Base-by-base conservation (phyloP, 1,140 invertebrate species). In the Paraescarpia echinospica region DNA sequence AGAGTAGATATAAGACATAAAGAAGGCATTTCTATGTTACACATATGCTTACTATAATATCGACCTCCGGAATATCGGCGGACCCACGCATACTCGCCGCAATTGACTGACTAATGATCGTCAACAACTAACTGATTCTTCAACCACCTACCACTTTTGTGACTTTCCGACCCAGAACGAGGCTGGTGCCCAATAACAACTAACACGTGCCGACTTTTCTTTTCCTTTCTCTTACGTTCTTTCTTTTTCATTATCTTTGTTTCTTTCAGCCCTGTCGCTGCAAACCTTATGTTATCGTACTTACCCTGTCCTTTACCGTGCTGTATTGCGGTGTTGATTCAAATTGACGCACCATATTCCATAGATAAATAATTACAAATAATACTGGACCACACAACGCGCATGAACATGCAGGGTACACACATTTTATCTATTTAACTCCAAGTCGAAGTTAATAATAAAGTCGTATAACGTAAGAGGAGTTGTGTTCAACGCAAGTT, bases 221-320 rank as follows among this genome's bases (percentile, higher is more conserved):
- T 92, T 34, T 35, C 89, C 18, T 90, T 35, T 34, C 89, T 34
- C 89, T 90, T 90, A 31, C 27, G 8, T 77, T 77, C 89, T 35
- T 90, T 90, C 89, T 22, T 35, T 90, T n/a, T 90, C 89, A 34
- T 9, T 90, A 35, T 22, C 89, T 33, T 35, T 33, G n/a, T 35
- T 35, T 93, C 59, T 89, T 91, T 93, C 77, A 93, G 59, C 14
- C 9, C 22, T 77, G 59, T 18, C 22, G 59, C 59, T 18, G 59
- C 59, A 77, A 12, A 77, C 22, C 59, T 77, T 77, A 77, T 18
- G 2, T 77, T 5, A 77, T 18, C 22, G 12, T 77, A 27, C 59
- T 31, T 77, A 22, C 59, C 8, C 22, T 77, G 8, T 77, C 14
- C 59, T 31, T 77, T 27, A 77, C 59, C 22, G 2, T 31, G 59